A percentile compares a stretch with the other conserved stretches of the same genome.
Evolutionary conservation across 2,797 vertebrate genomes (phyloP).

Genomic region (Nyctibius grandis): DNA sequence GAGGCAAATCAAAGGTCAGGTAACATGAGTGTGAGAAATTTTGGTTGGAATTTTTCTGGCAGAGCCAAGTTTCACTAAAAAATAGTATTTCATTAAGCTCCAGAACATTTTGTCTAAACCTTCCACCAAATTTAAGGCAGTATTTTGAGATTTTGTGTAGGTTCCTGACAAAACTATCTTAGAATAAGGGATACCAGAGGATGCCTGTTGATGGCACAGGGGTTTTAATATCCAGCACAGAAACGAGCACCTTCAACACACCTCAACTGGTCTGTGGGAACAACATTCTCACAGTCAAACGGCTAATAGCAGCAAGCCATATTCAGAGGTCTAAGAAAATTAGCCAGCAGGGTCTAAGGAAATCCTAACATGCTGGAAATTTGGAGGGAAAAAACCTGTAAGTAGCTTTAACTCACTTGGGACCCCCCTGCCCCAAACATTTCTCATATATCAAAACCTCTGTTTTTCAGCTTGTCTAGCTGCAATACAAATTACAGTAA

Average conservation of each 20-base stretch:
- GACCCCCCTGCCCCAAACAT: accelerated
- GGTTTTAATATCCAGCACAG: not conserved
- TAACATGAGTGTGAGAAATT: not conserved
- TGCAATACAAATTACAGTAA: not conserved
- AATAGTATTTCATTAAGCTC: not conserved
- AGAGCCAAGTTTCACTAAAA: not conserved
- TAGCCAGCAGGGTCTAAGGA: not conserved
- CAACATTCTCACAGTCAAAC: not conserved
- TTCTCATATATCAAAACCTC: not conserved
- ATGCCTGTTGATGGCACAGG: accelerated
- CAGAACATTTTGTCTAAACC: not conserved
- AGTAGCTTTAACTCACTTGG: not conserved
- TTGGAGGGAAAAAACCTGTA: not conserved
- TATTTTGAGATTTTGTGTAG: not conserved
- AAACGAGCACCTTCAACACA: not conserved
- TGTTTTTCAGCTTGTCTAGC: not conserved
- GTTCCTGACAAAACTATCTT: not conserved
- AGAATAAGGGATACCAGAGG: not conserved
- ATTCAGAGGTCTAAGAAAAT: not conserved
- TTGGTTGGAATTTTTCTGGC: not conserved
- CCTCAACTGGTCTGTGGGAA: not conserved
- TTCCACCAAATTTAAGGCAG: not conserved
- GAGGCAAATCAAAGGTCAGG: not conserved
- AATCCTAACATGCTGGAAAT: not conserved
- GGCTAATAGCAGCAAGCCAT: not conserved